Percentiles rank a stretch among this genome's conserved stretches.
phyloP scores from a whole-genome alignment of 2,797 vertebrate genomes.

The Myripristis murdjan region DNA sequence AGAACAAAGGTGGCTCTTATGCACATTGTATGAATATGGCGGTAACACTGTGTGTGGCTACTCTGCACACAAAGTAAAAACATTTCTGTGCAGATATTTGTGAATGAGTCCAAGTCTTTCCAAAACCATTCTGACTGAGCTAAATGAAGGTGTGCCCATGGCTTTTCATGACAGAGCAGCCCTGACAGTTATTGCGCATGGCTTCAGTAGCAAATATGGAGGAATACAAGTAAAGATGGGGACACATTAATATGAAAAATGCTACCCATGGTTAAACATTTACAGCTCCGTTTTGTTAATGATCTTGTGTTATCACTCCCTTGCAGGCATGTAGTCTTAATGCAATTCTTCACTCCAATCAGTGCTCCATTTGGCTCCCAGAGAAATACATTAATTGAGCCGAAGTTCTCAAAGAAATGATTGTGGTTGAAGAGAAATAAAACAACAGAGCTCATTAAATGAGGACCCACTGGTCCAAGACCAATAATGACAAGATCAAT shows the following conservation, averaged over 20 bases:
- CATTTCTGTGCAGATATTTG: too few relatives aligned
- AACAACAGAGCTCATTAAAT: slow-evolving; percentile 57
- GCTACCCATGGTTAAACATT: slow-evolving; percentile 62
- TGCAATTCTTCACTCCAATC: slow-evolving; percentile 72
- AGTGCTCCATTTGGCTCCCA: slow-evolving; percentile 52
- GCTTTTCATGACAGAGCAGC: slow-evolving; percentile 10
- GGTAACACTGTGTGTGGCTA: too few relatives aligned
- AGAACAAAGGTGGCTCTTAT: too few relatives aligned
- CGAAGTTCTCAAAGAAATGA: slow-evolving; percentile 56
- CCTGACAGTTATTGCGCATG: slow-evolving; percentile 10
- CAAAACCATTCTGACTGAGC: not conserved
- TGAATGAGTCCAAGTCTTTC: not conserved
- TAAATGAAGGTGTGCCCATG: not conserved
- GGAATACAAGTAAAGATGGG: slow-evolving; percentile 31
- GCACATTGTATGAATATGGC: too few relatives aligned
- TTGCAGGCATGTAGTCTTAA: slow-evolving; percentile 71
- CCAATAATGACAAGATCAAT: slow-evolving; percentile 68
- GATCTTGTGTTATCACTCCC: slow-evolving; percentile 75
- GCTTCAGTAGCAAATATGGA: slow-evolving; percentile 29
- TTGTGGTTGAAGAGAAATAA: slow-evolving; percentile 51
- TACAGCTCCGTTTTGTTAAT: slow-evolving; percentile 71
- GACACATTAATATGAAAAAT: slow-evolving; percentile 70
- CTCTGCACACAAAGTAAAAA: too few relatives aligned
- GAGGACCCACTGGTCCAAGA: slow-evolving; percentile 58
- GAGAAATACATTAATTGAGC: slow-evolving; percentile 78